Evolutionary conservation across 2,113 vertebrate species (phyloP), one percentile per base, ranked within the genome.

Genomic region (Chionomys nivalis): DNA sequence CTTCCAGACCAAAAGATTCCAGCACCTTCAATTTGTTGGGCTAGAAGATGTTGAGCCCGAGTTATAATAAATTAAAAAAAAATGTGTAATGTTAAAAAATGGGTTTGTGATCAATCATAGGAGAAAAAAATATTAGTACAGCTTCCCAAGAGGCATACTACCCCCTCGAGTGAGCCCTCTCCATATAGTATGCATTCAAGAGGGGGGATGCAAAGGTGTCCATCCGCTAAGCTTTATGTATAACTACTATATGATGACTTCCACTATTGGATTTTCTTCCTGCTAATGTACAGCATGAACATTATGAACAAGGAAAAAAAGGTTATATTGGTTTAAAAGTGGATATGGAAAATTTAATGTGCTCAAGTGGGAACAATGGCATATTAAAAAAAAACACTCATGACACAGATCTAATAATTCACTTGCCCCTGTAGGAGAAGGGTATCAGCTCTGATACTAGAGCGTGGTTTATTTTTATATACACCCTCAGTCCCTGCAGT

Each of bases 351-450:
- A 98, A 98, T 98, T 98, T 98, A 98, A 98, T 98, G 98, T 98
- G 98, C 98, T 98, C 98, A 98, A 98, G 97, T 98, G 98, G 98
- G 98, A 98, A 98, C 98, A 98, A 98, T 99, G 98, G 98, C 98
- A 98, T 98, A 98, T 98, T 98, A 98, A 98, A 99, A 98, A 98
- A 98, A 98, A 98, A 97, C 98, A 98, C 70, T 98, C 98, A 98
- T 98, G 98, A 98, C 98, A 98, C 98, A 98, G 98, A 98, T 99
- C 98, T 99, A 99, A 99, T 99, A 99, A 99, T 98, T 99, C 98
- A 98, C 98, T 98, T 98, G 98, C 97, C 98, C 98, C 98, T 98
- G 98, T 98, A 99, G 98, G 98, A 98, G 98, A 98, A 98, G 98
- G 98, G 96, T 98, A 98, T 98, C 97, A 96, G 97, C 97, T 98